Evolutionary conservation across 2,113 vertebrate genomes (phyloP).

Genomic region (Cavia aperea): DNA sequence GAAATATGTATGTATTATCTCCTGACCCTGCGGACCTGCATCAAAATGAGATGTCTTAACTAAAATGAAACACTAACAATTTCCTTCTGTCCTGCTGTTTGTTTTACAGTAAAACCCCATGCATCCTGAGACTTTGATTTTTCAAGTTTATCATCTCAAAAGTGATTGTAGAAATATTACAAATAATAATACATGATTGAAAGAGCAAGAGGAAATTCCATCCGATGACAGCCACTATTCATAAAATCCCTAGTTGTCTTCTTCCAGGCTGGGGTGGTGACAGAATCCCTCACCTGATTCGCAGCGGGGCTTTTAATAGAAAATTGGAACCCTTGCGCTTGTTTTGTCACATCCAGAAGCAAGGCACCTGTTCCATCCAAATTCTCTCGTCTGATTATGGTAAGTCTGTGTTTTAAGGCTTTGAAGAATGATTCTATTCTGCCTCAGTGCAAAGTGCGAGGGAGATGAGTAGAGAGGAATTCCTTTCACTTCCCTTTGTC

Average conservation of each 20-base stretch:
- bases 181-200: constrained; percentile 69
- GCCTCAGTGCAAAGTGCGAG: neutral
- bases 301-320: constrained; percentile 49
- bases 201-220: constrained; percentile 68
- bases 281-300: constrained; percentile 55
- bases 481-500: neutral
- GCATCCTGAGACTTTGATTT: constrained; percentile 59
- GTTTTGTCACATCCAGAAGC: neutral
- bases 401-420: neutral
- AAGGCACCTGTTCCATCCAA: neutral
- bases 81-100: constrained; percentile 61
- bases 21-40: constrained; percentile 64
- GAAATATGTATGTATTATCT: constrained; percentile 60
- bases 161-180: constrained; percentile 68
- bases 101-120: constrained; percentile 55
- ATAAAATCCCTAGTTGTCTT: constrained; percentile 51
- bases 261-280: constrained; percentile 50
- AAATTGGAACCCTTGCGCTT: neutral
- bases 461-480: neutral
- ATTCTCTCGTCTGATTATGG: neutral
- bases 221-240: constrained; percentile 66
- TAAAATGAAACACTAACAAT: constrained; percentile 57
- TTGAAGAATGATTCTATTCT: neutral
- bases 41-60: constrained; percentile 73
- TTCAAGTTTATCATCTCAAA: constrained; percentile 60